Conservation (phyloP, 2,113 vertebrate genomes). For the Cricetomys ansorgei region DNA sequence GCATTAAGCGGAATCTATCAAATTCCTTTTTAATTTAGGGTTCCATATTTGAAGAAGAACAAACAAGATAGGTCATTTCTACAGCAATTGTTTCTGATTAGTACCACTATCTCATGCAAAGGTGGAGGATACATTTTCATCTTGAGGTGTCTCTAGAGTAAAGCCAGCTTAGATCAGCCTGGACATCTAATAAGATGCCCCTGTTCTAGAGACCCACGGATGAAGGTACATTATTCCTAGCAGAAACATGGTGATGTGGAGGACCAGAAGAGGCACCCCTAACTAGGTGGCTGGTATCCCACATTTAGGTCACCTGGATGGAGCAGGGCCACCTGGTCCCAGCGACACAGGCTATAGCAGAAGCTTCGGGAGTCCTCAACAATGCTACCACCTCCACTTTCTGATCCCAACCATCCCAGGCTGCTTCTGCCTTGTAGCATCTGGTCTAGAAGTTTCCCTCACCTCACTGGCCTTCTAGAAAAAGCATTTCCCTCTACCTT, state of each 20-base stretch:
- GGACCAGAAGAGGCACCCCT: constrained; percentile 62
- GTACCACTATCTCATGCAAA: constrained; percentile 43
- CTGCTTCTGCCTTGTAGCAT: not conserved
- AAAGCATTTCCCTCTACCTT: not conserved
- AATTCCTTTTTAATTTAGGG: constrained; percentile 62
- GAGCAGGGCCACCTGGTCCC: constrained; percentile 67
- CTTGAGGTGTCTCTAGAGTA: not conserved
- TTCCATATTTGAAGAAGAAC: constrained; percentile 63
- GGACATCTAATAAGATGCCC: constrained; percentile 64
- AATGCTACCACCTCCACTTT: not conserved
- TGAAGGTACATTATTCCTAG: constrained; percentile 78
- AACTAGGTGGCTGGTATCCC: constrained; percentile 59
- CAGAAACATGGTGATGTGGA: constrained; percentile 66
- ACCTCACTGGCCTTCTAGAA: not conserved
- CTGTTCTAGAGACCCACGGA: constrained; percentile 70
- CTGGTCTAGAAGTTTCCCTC: not conserved
- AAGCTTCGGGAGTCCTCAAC: constrained; percentile 31
- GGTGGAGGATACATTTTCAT: not conserved
- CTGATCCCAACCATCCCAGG: not conserved
- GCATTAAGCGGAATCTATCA: constrained; percentile 59
- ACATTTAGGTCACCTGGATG: constrained; percentile 56
- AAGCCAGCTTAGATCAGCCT: constrained; percentile 41
- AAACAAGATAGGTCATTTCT: constrained; percentile 42
- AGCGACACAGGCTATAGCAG: constrained; percentile 53
- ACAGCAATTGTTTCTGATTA: constrained; percentile 53